A percentile compares a stretch with the other conserved stretches of the same genome.
These are phyloP conservation scores for Conger conger DNA, from an alignment of 2,113 vertebrate genomes.

Conservation along the genomic window DNA sequence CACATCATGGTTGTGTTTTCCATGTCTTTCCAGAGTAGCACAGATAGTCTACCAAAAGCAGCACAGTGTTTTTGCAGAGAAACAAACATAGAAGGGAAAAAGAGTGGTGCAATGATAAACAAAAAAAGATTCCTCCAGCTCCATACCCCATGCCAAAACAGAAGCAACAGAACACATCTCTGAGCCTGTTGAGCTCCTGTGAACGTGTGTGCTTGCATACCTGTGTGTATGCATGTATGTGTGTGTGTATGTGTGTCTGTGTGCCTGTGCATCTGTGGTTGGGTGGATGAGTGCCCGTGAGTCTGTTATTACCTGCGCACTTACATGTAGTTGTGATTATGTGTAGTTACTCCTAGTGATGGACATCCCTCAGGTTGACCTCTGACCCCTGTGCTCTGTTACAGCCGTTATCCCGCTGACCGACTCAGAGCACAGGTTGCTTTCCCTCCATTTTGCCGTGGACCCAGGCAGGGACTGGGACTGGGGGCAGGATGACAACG, in stretches of 20 bases:
- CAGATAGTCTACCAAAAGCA: neutral
- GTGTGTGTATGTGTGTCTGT: neutral
- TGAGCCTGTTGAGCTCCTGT: neutral
- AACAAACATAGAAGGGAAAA: neutral
- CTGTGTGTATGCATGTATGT: neutral
- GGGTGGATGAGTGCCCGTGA: no score
- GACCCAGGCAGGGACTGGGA: constrained; percentile 97
- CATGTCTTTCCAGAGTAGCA: neutral
- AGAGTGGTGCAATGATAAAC: neutral
- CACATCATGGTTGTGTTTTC: neutral
- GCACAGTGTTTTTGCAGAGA: neutral
- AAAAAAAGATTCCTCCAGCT: neutral
- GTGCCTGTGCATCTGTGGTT: no score
- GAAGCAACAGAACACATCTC: neutral
- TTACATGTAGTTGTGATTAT: neutral
- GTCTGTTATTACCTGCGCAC: no score
- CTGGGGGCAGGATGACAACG: constrained; percentile 93
- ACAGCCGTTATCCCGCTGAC: constrained; percentile 94
- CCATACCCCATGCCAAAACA: neutral
- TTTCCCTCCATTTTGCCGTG: constrained; percentile 94
- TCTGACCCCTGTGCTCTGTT: neutral
- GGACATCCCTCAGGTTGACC: neutral
- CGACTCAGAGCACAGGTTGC: constrained; percentile 95
- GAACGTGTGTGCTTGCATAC: neutral
- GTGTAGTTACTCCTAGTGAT: neutral